Evolutionary conservation across 2,888 invertebrate genomes (phyloP).

Genomic region (Conops quadrifasciatus): DNA sequence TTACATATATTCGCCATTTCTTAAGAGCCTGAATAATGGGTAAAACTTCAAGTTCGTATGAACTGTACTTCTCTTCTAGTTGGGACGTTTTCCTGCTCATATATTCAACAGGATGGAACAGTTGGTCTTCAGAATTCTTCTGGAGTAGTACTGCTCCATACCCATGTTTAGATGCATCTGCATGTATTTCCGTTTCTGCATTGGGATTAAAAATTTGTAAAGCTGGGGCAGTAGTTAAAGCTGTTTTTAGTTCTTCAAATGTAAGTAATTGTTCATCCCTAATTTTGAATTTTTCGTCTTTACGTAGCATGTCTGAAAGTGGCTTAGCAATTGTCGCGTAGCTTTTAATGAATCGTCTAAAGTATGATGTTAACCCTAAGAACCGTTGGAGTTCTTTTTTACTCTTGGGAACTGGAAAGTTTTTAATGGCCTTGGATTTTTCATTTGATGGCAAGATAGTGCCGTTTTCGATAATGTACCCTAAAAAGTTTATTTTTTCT

Average conservation of each 20-base stretch:
- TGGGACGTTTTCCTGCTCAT: slow-evolving; percentile 26
- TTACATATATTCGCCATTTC: slow-evolving; percentile 17
- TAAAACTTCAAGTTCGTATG: slow-evolving; percentile 27
- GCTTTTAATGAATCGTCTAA: slow-evolving; percentile 37
- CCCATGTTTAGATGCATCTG: slow-evolving; percentile 21
- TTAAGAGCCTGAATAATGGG: slow-evolving; percentile 15
- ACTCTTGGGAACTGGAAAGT: slow-evolving; percentile 35
- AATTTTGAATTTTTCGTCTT: not conserved
- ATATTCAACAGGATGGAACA: slow-evolving; percentile 23
- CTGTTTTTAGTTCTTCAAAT: slow-evolving; percentile 48
- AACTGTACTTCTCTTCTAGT: slow-evolving; percentile 19
- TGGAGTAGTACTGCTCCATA: slow-evolving; percentile 26
- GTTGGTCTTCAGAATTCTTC: slow-evolving; percentile 13
- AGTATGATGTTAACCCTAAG: slow-evolving; percentile 42
- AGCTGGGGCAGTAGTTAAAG: not conserved
- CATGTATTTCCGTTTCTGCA: slow-evolving; percentile 12
- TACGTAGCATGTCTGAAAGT: slow-evolving; percentile 48
- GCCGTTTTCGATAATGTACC: slow-evolving; percentile 37
- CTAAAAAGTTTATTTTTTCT: slow-evolving; percentile 39
- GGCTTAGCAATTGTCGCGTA: slow-evolving; percentile 36
- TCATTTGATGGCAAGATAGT: slow-evolving; percentile 28
- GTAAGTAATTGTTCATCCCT: slow-evolving; percentile 45
- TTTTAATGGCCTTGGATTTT: slow-evolving; percentile 7
- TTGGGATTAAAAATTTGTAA: slow-evolving; percentile 1
- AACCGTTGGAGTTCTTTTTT: slow-evolving; percentile 37